Evolutionary conservation across 2,797 vertebrate species (phyloP), one percentile per base, ranked within the genome.

Genomic region (Coregonus suidteri): DNA sequence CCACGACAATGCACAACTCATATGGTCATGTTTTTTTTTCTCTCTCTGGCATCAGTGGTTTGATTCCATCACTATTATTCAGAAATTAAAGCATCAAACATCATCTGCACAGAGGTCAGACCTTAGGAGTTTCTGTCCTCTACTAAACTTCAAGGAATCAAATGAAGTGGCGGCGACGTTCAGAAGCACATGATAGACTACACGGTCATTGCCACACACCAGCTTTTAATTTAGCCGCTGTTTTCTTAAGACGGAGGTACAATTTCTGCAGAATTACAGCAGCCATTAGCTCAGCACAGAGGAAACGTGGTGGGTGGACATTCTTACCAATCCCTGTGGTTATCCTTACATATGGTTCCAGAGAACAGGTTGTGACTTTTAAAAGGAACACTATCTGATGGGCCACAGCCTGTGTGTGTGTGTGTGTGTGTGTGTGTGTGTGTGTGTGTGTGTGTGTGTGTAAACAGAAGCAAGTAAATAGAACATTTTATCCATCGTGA

Each of bases 61-160:
- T 64, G 41, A 47, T 25, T 25, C 25, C 20, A 11, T 64, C 59
- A 25, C 59, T 13, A 3, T 9, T 30, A 25, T 64, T 64, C 59
- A 64, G 59, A 64, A 64, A 64, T 64, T 64, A 64, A 64, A 64
- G 30, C 59, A 64, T 25, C 7, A 64, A 30, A 64, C 59, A 64
- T 64, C 59, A 62, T 62, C 56, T 62, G 18, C 56, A 62, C n/a
- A 64, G 59, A 64, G n/a, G 20, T 64, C n/a, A 9, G 56, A 5
- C 54, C 54, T 20, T n/a, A n/a, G 6, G 18, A 62, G 18, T 62
- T 7, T 1, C 56, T 20, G 59, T 20, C 20, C 25, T 11, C 59
- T 4, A 3, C 18, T 59, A 18, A 59, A 15, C 15, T 5, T 59
- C 6, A 20, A 20, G 56, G 56, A n/a, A 15, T 59, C 54, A n/a